Conservation (phyloP, 2,113 vertebrate genomes). For the Ciconia maguari region DNA sequence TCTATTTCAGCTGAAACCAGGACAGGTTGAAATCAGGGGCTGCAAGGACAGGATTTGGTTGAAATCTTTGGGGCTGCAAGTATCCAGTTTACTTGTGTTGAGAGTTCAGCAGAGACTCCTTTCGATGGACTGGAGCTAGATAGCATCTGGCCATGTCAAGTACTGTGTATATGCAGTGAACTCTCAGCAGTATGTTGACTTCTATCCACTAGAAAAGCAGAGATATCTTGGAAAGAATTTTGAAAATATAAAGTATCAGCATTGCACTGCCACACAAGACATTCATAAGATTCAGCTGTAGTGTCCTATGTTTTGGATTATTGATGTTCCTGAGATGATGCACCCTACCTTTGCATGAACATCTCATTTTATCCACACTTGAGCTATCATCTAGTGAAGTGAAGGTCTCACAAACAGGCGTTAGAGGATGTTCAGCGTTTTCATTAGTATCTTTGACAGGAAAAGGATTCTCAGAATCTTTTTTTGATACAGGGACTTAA, state of each 20-base stretch:
- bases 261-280: neutral
- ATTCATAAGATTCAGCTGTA: neutral
- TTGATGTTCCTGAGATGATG: neutral
- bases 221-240: neutral
- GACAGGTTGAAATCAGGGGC: no score
- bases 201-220: neutral
- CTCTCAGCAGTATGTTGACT: neutral
- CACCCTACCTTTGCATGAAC: neutral
- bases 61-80: neutral
- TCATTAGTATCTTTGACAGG: neutral
- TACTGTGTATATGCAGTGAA: neutral
- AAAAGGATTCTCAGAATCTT: neutral
- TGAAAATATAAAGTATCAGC: neutral
- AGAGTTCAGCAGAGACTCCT: neutral
- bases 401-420: neutral
- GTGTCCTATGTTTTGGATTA: neutral
- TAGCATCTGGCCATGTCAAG: neutral
- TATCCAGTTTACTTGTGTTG: neutral
- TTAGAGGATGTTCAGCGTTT: neutral
- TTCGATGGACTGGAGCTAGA: neutral
- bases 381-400: neutral
- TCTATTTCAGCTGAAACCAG: no score
- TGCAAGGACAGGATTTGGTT: no score
- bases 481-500: neutral
- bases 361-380: neutral